Evolutionary conservation across 2,113 vertebrate genomes (phyloP).

Genomic region (Apteryx mantelli): DNA sequence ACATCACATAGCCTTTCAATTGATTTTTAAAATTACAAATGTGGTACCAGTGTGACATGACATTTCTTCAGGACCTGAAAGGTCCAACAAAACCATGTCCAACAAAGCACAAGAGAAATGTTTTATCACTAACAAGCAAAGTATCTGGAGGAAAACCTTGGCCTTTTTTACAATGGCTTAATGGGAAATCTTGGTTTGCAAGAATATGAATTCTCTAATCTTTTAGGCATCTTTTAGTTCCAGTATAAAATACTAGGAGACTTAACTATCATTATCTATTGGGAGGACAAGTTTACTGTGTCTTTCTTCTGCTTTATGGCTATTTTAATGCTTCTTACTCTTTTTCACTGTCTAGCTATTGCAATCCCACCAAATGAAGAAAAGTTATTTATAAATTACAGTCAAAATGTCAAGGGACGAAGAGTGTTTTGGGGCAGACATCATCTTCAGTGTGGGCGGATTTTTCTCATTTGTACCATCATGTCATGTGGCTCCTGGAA

Average conservation of each 20-base stretch:
- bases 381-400: constrained; percentile 10
- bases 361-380: not conserved
- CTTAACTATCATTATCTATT: not conserved
- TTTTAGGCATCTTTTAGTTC: not conserved
- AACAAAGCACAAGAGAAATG: not conserved
- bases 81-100: not conserved
- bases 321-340: not conserved
- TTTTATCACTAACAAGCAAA: not conserved
- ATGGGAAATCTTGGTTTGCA: not conserved
- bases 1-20: not conserved
- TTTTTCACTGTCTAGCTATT: not conserved
- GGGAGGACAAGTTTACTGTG: not conserved
- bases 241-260: not conserved
- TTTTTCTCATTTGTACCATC: constrained; percentile 49
- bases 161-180: not conserved
- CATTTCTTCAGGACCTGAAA: not conserved
- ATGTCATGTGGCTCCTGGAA: constrained; percentile 53
- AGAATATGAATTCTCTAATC: not conserved
- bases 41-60: not conserved
- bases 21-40: constrained; percentile 12
- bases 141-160: not conserved
- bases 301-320: not conserved
- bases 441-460: not conserved
- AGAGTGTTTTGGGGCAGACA: not conserved
- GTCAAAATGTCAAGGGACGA: constrained; percentile 36